Evolutionary conservation across 30 jellyfish, hydroid and myxozoan genomes (phyloP), one percentile per base, ranked within the genome.

Genomic region (Hydractinia echinata): DNA sequence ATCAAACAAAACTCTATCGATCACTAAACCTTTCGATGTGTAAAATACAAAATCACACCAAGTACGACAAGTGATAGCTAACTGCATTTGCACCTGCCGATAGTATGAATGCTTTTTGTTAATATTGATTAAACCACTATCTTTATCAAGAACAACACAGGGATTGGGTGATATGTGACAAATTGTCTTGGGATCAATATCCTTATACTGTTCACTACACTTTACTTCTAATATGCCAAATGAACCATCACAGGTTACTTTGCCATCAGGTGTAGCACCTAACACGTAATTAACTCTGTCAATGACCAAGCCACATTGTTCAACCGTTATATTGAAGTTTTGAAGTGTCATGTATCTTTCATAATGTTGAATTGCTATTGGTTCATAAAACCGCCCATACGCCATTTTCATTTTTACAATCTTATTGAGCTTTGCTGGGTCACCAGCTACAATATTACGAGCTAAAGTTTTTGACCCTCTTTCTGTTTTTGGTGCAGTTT

Each of bases 261-360:
- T 72, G 10, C 81, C 81, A 72, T 10, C 81, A 18, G 81, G 81
- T 44, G 81, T 72, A 6, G 81, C 81, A n/a, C 81, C 81, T 30
- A 72, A 15, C 58, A 51, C 62, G 50, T 30, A 72, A 52, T 18
- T 72, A n/a, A 44, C 62, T 72, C 50, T 72, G 81, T 72, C 58
- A 51, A 30, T 72, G n/a, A 72, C 81, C 8, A 72, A 8, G 30
- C 81, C 81, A 72, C 81, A 72, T 8, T 30, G 81, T 72, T 72
- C 81, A n/a, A 72, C 62, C 9, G 64, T 51, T n/a, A 72, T 58
- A 72, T 71, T 8, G 58, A 71, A 71, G 51, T 50, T 50, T 7
- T 30, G 51, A n/a, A 71, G 81, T 71, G 39, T 11, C 81, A 71
- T 71, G n/a, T 71, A 71, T 20, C 13, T 71, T 52, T 71, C 81